These are phyloP conservation scores for Heterotis niloticus DNA, from an alignment of 2,113 vertebrate species.

Conservation along the genomic window DNA sequence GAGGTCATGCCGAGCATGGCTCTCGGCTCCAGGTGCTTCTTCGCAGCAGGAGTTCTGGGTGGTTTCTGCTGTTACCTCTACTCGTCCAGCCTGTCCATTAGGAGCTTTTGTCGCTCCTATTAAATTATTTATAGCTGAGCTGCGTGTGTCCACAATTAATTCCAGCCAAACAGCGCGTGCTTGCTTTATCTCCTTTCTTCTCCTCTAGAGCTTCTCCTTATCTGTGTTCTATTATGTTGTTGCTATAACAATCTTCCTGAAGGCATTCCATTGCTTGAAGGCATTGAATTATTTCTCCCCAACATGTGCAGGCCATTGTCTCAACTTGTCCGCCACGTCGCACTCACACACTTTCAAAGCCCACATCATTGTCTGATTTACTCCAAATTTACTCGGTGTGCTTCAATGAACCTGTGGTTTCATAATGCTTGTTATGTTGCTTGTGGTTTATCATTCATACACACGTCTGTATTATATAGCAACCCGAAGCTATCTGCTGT, in stretches of 20 bases:
- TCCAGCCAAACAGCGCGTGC: not conserved
- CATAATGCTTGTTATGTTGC: too few species aligned
- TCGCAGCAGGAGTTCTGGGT: not conserved
- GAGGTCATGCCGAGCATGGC: too few species aligned
- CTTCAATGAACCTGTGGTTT: too few species aligned
- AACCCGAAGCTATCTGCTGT: too few species aligned
- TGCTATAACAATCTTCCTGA: not conserved
- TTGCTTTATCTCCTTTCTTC: not conserved
- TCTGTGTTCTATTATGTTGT: not conserved
- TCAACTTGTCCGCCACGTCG: not conserved
- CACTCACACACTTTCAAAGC: too few species aligned
- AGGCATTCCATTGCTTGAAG: not conserved
- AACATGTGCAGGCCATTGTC: not conserved
- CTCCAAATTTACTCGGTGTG: too few species aligned
- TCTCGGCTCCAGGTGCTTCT: too few species aligned
- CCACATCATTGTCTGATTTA: too few species aligned
- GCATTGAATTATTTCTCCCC: constrained; percentile 2
- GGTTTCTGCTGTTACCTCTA: not conserved
- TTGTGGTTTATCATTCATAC: too few species aligned
- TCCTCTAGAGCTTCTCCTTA: not conserved
- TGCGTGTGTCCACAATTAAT: constrained; percentile 1
- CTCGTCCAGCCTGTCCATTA: not conserved
- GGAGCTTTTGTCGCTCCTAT: not conserved
- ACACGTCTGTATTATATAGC: too few species aligned
- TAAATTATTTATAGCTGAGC: not conserved